Conservation (phyloP, 2,113 vertebrate species). For the Anarrhichthys ocellatus region DNA sequence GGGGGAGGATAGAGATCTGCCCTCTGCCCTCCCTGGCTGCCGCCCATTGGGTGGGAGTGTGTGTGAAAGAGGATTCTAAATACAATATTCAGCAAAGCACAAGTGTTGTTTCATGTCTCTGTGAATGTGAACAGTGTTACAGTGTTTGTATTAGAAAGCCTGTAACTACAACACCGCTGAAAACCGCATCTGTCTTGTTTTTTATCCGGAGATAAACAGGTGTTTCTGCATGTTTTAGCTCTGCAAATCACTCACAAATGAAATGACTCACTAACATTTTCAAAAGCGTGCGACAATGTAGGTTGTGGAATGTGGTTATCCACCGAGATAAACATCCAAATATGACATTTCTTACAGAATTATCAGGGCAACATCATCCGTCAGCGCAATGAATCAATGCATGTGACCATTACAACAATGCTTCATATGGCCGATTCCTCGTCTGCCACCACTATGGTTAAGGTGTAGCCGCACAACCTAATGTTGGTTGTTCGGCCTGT, state of each 20-base stretch:
- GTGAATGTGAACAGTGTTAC: conserved; percentile 4
- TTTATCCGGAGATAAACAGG: not conserved
- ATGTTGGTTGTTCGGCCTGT: not conserved
- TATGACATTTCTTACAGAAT: not conserved
- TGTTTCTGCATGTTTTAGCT: not conserved
- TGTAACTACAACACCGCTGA: not conserved
- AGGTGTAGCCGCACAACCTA: too few relatives aligned
- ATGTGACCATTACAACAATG: not conserved
- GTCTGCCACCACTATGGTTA: not conserved
- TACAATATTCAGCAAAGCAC: conserved; percentile 19
- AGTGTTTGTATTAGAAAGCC: not conserved
- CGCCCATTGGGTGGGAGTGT: not conserved
- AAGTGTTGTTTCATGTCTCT: conserved; percentile 10
- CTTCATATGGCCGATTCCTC: too few relatives aligned
- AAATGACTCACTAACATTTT: not conserved
- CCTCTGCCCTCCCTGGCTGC: conserved; percentile 32
- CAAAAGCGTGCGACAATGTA: not conserved
- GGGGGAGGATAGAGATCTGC: conserved; percentile 23
- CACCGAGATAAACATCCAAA: not conserved
- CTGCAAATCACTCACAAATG: not conserved
- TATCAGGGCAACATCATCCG: not conserved
- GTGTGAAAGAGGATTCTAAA: conserved; percentile 7
- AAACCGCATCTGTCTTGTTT: not conserved
- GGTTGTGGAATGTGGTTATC: not conserved
- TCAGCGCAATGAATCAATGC: not conserved